Conservation (phyloP, 1,140 invertebrate genomes). For the Aethina tumida region DNA sequence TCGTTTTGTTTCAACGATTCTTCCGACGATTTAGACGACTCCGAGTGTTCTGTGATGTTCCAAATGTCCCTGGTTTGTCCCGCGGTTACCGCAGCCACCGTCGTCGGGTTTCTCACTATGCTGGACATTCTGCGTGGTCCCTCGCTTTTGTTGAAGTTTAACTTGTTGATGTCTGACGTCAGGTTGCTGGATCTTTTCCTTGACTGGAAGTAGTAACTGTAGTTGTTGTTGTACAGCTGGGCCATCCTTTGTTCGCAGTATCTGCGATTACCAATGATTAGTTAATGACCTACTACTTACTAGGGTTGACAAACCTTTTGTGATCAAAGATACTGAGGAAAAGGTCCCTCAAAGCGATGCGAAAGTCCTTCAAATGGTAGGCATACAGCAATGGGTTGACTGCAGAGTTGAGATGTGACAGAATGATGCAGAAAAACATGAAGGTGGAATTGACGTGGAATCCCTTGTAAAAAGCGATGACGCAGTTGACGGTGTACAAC, state of each 20-base stretch:
- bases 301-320: constrained; percentile 7
- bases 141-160: constrained; percentile 1
- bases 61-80: constrained; percentile 36
- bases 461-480: constrained; percentile 66
- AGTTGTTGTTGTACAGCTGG: constrained; percentile 2
- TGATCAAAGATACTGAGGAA: constrained; percentile 45
- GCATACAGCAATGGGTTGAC: constrained; percentile 83
- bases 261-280: constrained; percentile 32
- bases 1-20: constrained; percentile 19
- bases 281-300: constrained; percentile 12
- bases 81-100: constrained; percentile 34
- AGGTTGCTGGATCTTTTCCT: not conserved
- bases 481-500: constrained; percentile 82
- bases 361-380: constrained; percentile 80
- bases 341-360: constrained; percentile 58
- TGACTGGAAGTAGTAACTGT: not conserved
- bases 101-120: constrained; percentile 34
- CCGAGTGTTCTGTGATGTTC: constrained; percentile 32
- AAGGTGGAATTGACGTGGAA: constrained; percentile 56
- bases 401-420: constrained; percentile 82
- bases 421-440: constrained; percentile 74
- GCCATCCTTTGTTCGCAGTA: constrained; percentile 8
- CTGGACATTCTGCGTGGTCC: constrained; percentile 1
- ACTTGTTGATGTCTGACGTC: not conserved
- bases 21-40: constrained; percentile 25